These are phyloP conservation scores for Limnodromus scolopaceus DNA, from an alignment of 2,797 vertebrate genomes.

Conservation along the genomic window DNA sequence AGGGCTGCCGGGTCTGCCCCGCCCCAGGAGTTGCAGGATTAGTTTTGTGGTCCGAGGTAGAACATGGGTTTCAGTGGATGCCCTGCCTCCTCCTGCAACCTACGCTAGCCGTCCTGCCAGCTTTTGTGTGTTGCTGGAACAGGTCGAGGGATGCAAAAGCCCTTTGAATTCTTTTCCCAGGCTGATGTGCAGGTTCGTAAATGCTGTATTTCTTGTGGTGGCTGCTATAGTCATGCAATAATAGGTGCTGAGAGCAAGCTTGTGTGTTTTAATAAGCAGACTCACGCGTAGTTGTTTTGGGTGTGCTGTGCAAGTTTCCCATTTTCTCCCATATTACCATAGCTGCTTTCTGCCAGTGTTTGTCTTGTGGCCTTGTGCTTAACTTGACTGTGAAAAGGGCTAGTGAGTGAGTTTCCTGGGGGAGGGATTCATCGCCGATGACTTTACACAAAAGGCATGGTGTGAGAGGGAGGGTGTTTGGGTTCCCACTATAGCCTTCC, in stretches of 20 bases:
- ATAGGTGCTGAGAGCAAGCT: background rate
- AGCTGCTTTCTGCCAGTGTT: background rate
- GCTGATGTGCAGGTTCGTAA: background rate
- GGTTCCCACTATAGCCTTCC: background rate
- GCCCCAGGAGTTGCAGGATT: background rate
- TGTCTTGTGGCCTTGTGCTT: background rate
- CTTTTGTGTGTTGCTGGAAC: background rate
- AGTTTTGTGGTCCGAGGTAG: background rate
- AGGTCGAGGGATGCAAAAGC: rapidly evolving
- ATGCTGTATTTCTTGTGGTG: background rate
- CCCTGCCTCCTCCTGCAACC: rapidly evolving
- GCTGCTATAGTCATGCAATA: background rate
- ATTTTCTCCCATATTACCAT: rapidly evolving
- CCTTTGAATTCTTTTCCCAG: background rate
- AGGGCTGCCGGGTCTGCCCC: too few species aligned
- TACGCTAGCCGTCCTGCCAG: rapidly evolving
- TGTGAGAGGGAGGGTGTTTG: background rate
- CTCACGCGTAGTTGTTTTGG: background rate
- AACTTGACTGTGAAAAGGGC: background rate
- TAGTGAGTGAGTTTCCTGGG: background rate
- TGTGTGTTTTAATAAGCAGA: background rate
- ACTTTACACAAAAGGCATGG: rapidly evolving
- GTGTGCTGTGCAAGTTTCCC: background rate
- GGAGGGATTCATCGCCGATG: background rate
- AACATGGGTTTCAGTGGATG: rapidly evolving